phyloP scores from a whole-genome alignment of 2,113 vertebrate species.

The Sceloporus tristichus region DNA sequence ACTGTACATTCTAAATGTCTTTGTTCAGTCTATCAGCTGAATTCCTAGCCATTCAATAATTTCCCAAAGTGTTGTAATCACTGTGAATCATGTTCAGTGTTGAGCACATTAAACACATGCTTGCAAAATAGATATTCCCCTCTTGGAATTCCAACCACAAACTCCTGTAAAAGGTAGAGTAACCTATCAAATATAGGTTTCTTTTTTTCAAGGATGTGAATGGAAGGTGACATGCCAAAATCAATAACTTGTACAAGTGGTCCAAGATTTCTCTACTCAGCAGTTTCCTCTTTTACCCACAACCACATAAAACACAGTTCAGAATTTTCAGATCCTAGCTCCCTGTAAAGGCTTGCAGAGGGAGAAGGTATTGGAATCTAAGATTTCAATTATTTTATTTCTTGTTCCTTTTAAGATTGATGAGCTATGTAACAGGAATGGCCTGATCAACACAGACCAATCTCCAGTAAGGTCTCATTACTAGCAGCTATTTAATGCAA shows the following conservation, averaged over 20 bases:
- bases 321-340: not conserved
- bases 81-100: not conserved
- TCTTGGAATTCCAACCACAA: not conserved
- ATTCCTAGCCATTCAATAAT: not conserved
- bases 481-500: too few species aligned
- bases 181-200: not conserved
- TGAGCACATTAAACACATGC: not conserved
- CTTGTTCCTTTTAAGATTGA: too few species aligned
- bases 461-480: too few species aligned
- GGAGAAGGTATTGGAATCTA: too few species aligned
- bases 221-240: not conserved
- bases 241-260: not conserved
- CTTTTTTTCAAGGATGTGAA: not conserved
- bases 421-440: too few species aligned
- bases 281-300: not conserved
- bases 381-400: too few species aligned
- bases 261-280: not conserved
- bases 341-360: not conserved
- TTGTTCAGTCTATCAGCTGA: not conserved
- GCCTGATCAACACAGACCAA: too few species aligned
- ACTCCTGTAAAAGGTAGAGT: not conserved
- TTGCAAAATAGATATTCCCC: not conserved
- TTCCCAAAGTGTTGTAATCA: not conserved
- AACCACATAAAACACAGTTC: not conserved
- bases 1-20: conserved; percentile 1